Evolutionary conservation across 2,888 invertebrate species (phyloP), one percentile per base, ranked within the genome.

Genomic region (Folsomia candida): DNA sequence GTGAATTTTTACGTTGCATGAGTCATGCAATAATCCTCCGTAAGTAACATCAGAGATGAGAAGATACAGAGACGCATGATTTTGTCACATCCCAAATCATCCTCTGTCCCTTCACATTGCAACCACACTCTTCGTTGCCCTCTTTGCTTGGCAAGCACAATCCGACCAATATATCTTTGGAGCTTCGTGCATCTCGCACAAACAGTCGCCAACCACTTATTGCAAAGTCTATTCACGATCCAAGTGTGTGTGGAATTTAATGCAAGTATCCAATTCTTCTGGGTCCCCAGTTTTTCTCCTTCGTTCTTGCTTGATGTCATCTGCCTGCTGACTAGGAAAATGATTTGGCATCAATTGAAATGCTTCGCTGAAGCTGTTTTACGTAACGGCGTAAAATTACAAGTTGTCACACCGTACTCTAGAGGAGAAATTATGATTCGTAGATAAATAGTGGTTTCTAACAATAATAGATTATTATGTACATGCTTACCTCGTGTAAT

Each of bases 11-110:
- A 18, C 6, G 54, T 18, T 18, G 54, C 22, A 54, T 54, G 54
- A 54, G 54, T 54, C 54, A 54, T 54, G 11, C 20, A 4, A 54
- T 54, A 20, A n/a, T 37, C 37, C 37, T 37, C 37, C 37, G 14
- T 37, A 37, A 37, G 37, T 14, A 37, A 37, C 37, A 37, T 37
- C 4, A 4, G 14, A 14, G 20, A 54, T 54, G 4, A 14, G 54
- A 54, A 54, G 22, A 54, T 6, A 54, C 20, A 54, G 22, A 22
- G 54, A 54, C 6, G 54, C 54, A 54, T 54, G 54, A 54, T 54
- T 54, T 54, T 54, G 54, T 54, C 54, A 54, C 54, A 54, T 54
- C 54, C 54, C 54, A 54, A 54, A 54, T 54, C 54, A 54, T 54
- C 22, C 22, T 18, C 47, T 47, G 6, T 54, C 54, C 20, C 54